A percentile compares a stretch with the other conserved stretches of the same genome.
These are phyloP conservation scores for Leptinotarsa defecta DNA, from an alignment of 1,140 invertebrate genomes.

Conservation along the genomic window DNA sequence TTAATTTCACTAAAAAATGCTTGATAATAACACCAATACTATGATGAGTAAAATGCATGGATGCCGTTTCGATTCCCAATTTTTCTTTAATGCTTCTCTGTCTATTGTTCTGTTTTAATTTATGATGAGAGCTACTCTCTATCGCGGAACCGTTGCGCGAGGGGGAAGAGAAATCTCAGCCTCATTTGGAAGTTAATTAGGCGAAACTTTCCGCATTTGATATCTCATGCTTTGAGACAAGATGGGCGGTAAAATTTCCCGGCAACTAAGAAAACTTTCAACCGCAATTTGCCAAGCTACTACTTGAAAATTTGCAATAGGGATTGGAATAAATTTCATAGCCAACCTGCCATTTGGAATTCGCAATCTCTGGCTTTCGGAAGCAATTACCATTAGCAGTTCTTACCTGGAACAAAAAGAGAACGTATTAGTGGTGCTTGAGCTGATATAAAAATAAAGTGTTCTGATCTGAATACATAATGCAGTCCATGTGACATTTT, in stretches of 20 bases:
- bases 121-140: background rate
- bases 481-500: too few relatives aligned
- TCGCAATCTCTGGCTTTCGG: slow-evolving; percentile 13
- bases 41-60: background rate
- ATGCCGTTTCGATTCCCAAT: background rate
- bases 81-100: background rate
- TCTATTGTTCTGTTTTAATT: slow-evolving; percentile 4
- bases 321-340: slow-evolving; percentile 26
- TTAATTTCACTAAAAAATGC: background rate
- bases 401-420: slow-evolving; percentile 26
- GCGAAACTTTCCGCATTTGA: slow-evolving; percentile 28
- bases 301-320: slow-evolving; percentile 29
- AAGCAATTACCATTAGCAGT: slow-evolving; percentile 18
- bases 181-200: slow-evolving; percentile 33
- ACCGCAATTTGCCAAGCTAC: slow-evolving; percentile 29
- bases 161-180: slow-evolving; percentile 15
- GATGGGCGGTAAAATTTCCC: slow-evolving; percentile 24
- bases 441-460: background rate
- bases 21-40: background rate
- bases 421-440: slow-evolving; percentile 6
- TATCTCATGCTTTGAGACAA: slow-evolving; percentile 14
- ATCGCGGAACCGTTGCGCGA: background rate
- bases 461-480: background rate
- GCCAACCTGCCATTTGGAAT: slow-evolving; percentile 20
- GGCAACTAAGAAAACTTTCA: slow-evolving; percentile 24